Conservation (phyloP, 1,140 invertebrate species). For the Battus philenor region DNA sequence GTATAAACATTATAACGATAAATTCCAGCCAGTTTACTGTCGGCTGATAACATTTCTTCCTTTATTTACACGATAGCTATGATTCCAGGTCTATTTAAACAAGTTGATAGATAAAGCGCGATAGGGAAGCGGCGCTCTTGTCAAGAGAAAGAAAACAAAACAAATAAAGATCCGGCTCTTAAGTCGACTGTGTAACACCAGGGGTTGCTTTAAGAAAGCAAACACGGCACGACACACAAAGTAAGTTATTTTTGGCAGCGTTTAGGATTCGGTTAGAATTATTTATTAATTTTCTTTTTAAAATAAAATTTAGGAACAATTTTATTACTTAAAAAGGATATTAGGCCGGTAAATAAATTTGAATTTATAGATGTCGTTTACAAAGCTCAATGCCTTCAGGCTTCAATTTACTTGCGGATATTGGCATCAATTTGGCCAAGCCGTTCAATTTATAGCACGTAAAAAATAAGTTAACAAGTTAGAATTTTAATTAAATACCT, state of each 20-base stretch:
- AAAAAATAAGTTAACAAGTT: not conserved
- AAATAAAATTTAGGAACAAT: too few relatives aligned
- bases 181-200: slow-evolving; percentile 55
- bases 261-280: not conserved
- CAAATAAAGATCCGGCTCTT: slow-evolving; percentile 61
- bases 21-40: slow-evolving; percentile 54
- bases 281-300: too few relatives aligned
- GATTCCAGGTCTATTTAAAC: slow-evolving; percentile 58
- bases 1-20: slow-evolving; percentile 51
- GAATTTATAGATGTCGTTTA: slow-evolving; percentile 33
- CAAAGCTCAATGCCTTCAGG: slow-evolving; percentile 18
- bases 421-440: slow-evolving; percentile 31
- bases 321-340: too few relatives aligned
- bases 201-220: slow-evolving; percentile 50
- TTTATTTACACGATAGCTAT: slow-evolving; percentile 61
- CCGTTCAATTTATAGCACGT: not conserved
- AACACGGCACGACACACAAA: slow-evolving; percentile 38
- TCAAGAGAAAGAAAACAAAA: slow-evolving; percentile 62
- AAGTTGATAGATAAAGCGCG: slow-evolving; percentile 67
- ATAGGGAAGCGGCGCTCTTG: slow-evolving; percentile 61
- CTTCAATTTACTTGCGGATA: slow-evolving; percentile 38
- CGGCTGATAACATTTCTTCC: slow-evolving; percentile 59
- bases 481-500: too few relatives aligned
- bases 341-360: slow-evolving; percentile 37
- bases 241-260: slow-evolving; percentile 17